Base-by-base conservation (phyloP, 2,888 invertebrate genomes). In the Apeira syringaria region DNA sequence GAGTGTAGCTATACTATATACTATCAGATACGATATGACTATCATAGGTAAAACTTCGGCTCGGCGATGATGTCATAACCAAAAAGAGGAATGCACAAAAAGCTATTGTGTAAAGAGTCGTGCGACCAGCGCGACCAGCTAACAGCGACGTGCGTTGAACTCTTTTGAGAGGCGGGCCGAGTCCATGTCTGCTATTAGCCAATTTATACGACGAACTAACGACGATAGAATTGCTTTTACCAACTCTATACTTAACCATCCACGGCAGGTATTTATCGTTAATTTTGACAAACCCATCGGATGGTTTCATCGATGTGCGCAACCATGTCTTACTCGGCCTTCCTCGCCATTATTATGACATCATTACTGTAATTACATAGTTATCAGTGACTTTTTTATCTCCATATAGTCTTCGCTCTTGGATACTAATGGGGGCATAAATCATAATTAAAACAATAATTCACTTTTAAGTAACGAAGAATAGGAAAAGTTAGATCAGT, bases 31-130 rank as follows among this genome's bases (percentile, higher is more conserved):
- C 46, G 18, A 51, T 56, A 49, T 55, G 47, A 33, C 39, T 22
- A 39, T 47, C 42, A 58, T 52, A 53, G 50, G 48, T 54, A 42
- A 42, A 62, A 63, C 43, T 53, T 62, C 56, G 57, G 63, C 45
- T 51, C 64, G 62, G 63, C 50, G 79, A 63, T 89, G 88, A 89
- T 87, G 88, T 89, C 88, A 89, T 87, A 81, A 72, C 83, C 78
- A 77, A 85, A 86, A 82, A 62, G 64, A 70, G 79, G 74, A 69
- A 69, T 78, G 74, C 76, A 86, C 81, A 88, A 88, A 89, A 89
- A 79, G 68, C 81, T 68, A 86, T 89, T 89, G 88, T 88, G 78
- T 80, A 74, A 68, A 78, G 75, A 80, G 73, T 84, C 83, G 86
- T 86, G 86, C 77, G 80, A 80, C 80, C 75, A 73, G 80, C 77